Conservation (phyloP, 2,888 invertebrate species). For the Furcula furcula region DNA sequence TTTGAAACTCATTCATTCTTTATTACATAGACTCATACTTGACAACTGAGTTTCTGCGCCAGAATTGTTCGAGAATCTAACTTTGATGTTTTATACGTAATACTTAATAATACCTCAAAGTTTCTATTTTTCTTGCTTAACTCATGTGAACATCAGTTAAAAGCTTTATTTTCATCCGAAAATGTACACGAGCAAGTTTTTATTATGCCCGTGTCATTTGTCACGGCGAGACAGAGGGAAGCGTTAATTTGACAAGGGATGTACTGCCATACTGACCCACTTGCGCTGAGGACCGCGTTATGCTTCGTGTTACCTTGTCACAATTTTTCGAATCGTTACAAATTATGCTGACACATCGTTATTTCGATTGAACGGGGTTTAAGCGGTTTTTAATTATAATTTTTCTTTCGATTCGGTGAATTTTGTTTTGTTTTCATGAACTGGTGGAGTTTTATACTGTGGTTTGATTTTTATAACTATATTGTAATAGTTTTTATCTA, state of each 20-base stretch:
- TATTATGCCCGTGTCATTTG: constrained; percentile 68
- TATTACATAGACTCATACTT: too few relatives aligned
- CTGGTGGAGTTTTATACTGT: too few relatives aligned
- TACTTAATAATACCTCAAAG: too few relatives aligned
- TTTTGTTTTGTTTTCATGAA: too few relatives aligned
- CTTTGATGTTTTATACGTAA: too few relatives aligned
- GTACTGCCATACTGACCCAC: constrained; percentile 62
- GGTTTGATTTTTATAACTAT: too few relatives aligned
- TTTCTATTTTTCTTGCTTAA: constrained; percentile 29
- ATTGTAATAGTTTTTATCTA: too few relatives aligned
- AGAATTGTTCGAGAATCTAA: too few relatives aligned
- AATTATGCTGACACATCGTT: constrained; percentile 25
- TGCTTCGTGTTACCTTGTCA: constrained; percentile 48
- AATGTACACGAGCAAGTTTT: constrained; percentile 52
- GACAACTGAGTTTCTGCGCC: too few relatives aligned
- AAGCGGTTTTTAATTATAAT: constrained; percentile 1
- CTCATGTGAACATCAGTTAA: constrained; percentile 35
- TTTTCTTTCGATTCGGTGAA: too few relatives aligned
- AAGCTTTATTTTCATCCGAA: constrained; percentile 41
- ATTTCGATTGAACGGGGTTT: constrained; percentile 9
- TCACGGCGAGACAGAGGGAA: constrained; percentile 67
- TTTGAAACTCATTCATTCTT: too few relatives aligned
- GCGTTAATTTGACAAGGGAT: constrained; percentile 80
- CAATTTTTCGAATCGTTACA: constrained; percentile 40
- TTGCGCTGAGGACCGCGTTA: constrained; percentile 55